A percentile compares a stretch with the other conserved stretches of the same genome.
Conservation (phyloP, 2,797 vertebrate genomes). For the Platyrinchus mystaceus region DNA sequence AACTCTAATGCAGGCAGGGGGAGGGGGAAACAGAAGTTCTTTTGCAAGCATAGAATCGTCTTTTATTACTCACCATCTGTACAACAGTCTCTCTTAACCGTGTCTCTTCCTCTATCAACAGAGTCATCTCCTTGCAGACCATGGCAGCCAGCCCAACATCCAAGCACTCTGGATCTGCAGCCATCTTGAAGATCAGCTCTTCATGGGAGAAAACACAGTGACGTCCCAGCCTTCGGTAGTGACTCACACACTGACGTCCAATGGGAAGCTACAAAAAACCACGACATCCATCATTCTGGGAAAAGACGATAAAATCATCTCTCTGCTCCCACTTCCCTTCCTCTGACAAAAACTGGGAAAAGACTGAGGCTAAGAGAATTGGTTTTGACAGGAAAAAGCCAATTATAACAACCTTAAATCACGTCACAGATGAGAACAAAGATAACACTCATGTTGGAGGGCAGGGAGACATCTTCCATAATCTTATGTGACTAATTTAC, state of each 20-base stretch:
- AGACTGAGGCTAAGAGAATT: background rate
- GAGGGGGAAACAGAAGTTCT: background rate
- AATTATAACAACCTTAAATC: background rate
- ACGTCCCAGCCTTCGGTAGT: constrained; percentile 92
- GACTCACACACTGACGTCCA: constrained; percentile 94
- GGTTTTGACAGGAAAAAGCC: background rate
- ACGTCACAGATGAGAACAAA: background rate
- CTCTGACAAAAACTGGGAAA: background rate
- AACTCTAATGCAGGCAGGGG: background rate
- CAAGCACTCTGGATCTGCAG: constrained; percentile 92
- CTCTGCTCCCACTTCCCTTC: background rate
- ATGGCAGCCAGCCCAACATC: constrained; percentile 94
- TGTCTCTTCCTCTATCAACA: constrained; percentile 92
- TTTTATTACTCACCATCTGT: constrained; percentile 82
- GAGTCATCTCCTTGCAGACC: constrained; percentile 91
- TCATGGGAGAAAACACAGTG: constrained; percentile 99
- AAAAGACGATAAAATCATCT: background rate
- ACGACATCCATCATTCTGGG: background rate
- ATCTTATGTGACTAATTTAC: background rate
- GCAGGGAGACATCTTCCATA: background rate
- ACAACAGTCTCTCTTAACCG: constrained; percentile 84
- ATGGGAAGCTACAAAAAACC: constrained; percentile 83
- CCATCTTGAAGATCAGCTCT: constrained; percentile 98
- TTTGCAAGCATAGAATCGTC: background rate
- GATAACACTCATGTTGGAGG: background rate